These are phyloP conservation scores for Archaeoteleia sp. DNA, from an alignment of 2,888 invertebrate genomes.

Conservation along the genomic window DNA sequence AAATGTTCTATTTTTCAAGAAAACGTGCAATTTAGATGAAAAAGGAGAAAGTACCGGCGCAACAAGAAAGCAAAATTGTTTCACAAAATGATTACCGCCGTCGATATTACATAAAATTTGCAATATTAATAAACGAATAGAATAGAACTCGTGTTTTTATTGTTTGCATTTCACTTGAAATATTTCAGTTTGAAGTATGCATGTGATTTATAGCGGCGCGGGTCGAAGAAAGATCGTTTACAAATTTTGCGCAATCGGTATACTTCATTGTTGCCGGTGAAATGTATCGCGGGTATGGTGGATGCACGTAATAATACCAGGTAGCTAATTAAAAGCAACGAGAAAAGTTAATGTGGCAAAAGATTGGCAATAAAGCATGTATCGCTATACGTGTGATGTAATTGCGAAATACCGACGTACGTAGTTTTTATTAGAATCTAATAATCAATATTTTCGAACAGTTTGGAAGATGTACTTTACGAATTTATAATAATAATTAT, in stretches of 20 bases:
- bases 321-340: constrained; percentile 11
- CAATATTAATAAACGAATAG: no score
- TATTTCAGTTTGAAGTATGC: not conserved
- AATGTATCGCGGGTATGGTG: not conserved
- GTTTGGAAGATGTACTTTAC: no score
- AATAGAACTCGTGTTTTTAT: no score
- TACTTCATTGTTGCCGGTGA: constrained; percentile 1
- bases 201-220: not conserved
- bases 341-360: constrained; percentile 8
- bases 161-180: no score
- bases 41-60: constrained; percentile 26
- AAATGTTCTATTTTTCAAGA: not conserved
- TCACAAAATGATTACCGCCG: constrained; percentile 15
- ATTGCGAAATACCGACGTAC: not conserved
- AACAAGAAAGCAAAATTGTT: constrained; percentile 29
- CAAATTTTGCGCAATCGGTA: constrained; percentile 6
- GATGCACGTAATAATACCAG: constrained; percentile 4
- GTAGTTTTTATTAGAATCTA: constrained; percentile 3
- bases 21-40: constrained; percentile 27
- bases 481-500: no score
- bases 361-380: constrained; percentile 1
- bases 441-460: not conserved
- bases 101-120: constrained; percentile 21
- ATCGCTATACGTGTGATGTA: not conserved
- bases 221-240: constrained; percentile 1